Percentiles rank a stretch among this genome's conserved stretches.
Conservation (phyloP, 2,113 vertebrate genomes). For the Myodes glareolus region DNA sequence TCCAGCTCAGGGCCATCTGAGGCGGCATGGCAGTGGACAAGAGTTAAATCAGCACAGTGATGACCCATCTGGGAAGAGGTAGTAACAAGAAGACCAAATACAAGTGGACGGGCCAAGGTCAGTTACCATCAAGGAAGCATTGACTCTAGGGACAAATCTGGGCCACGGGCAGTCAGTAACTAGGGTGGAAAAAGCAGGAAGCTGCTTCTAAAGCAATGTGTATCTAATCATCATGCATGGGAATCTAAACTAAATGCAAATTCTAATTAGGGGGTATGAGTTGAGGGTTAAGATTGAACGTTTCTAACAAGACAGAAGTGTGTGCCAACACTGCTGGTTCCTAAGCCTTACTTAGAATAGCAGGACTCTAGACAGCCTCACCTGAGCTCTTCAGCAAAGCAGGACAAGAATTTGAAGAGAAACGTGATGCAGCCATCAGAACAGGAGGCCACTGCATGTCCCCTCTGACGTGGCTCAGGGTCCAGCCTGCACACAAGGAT, state of each 20-base stretch:
- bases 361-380: background rate
- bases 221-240: background rate
- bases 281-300: background rate
- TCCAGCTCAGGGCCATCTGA: background rate
- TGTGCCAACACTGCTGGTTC: background rate
- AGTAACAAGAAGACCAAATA: background rate
- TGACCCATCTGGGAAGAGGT: background rate
- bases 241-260: constrained; percentile 2
- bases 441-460: background rate
- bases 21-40: background rate
- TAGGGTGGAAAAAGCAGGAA: background rate
- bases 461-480: background rate
- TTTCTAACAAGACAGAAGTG: background rate
- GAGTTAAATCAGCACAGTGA: background rate
- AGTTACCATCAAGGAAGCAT: background rate
- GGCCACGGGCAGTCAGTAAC: background rate
- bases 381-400: background rate
- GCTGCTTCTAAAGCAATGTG: background rate
- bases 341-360: background rate
- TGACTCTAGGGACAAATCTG: background rate
- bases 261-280: background rate
- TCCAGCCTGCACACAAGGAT: background rate
- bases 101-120: background rate
- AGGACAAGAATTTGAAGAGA: background rate
- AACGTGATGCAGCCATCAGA: background rate